Conservation (phyloP, 1,140 invertebrate species). For the Tetragonula clypearis region DNA sequence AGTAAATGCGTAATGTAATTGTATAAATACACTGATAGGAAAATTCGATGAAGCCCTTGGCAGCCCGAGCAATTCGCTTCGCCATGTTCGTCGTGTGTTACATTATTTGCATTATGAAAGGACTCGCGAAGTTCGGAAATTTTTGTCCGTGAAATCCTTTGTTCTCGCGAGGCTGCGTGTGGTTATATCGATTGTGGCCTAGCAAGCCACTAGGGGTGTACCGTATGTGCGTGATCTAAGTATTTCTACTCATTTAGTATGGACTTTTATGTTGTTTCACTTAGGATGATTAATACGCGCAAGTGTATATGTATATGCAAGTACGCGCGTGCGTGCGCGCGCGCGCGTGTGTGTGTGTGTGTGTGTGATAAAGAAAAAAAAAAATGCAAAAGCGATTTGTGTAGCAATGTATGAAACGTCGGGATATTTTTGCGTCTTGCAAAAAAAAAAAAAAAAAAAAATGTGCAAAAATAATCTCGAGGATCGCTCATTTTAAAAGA, state of each 20-base stretch:
- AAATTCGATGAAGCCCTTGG: not conserved
- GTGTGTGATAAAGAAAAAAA: not conserved
- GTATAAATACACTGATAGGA: not conserved
- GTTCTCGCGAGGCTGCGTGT: conserved; percentile 2
- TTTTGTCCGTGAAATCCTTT: not conserved
- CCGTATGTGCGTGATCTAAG: conserved; percentile 16
- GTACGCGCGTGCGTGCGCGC: not conserved
- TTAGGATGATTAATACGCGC: not conserved
- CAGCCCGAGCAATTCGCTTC: not conserved
- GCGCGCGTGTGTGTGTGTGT: not conserved
- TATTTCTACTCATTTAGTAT: not conserved
- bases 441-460: not conserved
- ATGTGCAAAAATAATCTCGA: conserved; percentile 11
- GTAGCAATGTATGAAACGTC: not conserved
- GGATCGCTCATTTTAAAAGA: too few species aligned
- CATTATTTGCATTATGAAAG: not conserved
- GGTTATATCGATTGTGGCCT: conserved; percentile 32
- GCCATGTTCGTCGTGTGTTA: not conserved
- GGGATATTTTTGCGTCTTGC: conserved; percentile 6
- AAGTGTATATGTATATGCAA: not conserved
- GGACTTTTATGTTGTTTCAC: not conserved
- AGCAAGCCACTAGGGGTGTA: conserved; percentile 3
- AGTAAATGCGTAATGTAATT: not conserved
- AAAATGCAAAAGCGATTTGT: not conserved
- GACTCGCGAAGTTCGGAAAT: not conserved